Conservation (phyloP, 2,113 vertebrate species). For the Halichoerus grypus region DNA sequence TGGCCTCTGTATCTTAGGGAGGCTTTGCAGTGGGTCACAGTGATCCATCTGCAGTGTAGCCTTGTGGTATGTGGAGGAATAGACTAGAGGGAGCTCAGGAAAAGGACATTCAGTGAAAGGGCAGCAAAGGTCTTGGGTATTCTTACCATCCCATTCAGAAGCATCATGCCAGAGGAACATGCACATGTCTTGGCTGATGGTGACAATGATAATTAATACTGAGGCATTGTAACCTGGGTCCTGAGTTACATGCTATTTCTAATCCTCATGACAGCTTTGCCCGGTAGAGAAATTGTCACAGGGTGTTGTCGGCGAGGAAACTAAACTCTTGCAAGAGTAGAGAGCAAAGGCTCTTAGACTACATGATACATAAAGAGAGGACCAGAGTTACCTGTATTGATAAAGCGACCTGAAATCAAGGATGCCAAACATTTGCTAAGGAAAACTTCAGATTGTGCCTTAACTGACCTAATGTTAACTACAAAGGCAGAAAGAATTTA, state of each 20-base stretch:
- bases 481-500: background rate
- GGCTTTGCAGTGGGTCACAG: background rate
- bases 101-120: background rate
- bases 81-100: background rate
- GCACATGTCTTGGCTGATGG: background rate
- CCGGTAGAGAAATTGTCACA: background rate
- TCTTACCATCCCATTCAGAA: background rate
- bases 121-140: background rate
- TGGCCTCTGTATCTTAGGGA: background rate
- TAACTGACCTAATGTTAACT: background rate
- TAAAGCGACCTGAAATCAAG: background rate
- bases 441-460: background rate
- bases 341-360: background rate
- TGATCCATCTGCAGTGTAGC: background rate
- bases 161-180: background rate
- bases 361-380: background rate
- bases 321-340: background rate
- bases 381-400: background rate
- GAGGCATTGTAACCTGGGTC: background rate
- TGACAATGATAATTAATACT: background rate
- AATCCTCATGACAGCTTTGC: background rate
- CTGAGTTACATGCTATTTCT: background rate
- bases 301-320: background rate
- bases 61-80: background rate
- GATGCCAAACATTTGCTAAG: background rate